A percentile compares a stretch with the other conserved stretches of the same genome.
These are phyloP conservation scores for Talpa occidentalis DNA, from an alignment of 2,113 vertebrate species.

Conservation along the genomic window DNA sequence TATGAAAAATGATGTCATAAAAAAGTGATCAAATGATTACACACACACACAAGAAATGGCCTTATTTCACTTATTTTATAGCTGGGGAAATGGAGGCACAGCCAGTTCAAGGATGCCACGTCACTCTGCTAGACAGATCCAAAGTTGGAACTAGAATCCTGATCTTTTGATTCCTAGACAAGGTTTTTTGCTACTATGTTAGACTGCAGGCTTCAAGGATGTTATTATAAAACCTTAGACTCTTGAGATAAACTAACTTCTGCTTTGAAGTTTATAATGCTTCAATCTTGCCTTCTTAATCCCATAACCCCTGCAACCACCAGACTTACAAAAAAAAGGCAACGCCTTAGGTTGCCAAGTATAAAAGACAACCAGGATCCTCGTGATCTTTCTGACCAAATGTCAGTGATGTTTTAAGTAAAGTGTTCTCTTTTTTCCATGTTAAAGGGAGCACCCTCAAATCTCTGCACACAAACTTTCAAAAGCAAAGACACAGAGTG, in stretches of 20 bases:
- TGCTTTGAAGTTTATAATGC: conserved; percentile 9
- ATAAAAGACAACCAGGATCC: background rate
- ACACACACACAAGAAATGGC: too few relatives aligned
- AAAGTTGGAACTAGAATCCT: background rate
- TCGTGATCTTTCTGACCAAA: conserved; percentile 21
- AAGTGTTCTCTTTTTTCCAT: background rate
- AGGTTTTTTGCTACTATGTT: background rate
- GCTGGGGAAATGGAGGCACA: background rate
- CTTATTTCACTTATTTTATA: background rate
- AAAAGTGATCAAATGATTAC: too few relatives aligned
- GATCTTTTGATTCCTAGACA: background rate
- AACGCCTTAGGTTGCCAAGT: background rate
- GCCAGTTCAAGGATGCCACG: background rate
- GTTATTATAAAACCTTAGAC: background rate
- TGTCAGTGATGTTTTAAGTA: background rate
- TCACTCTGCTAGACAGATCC: background rate
- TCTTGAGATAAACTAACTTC: background rate
- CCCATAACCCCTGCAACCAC: background rate
- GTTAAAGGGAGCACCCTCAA: background rate
- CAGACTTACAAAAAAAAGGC: background rate
- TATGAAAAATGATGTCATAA: too few relatives aligned
- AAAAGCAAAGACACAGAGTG: background rate
- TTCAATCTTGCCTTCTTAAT: background rate
- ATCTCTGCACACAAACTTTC: background rate
- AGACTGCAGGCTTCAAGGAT: background rate